phyloP scores from a whole-genome alignment of 2,113 vertebrate species.

The Microcebus jonahi region DNA sequence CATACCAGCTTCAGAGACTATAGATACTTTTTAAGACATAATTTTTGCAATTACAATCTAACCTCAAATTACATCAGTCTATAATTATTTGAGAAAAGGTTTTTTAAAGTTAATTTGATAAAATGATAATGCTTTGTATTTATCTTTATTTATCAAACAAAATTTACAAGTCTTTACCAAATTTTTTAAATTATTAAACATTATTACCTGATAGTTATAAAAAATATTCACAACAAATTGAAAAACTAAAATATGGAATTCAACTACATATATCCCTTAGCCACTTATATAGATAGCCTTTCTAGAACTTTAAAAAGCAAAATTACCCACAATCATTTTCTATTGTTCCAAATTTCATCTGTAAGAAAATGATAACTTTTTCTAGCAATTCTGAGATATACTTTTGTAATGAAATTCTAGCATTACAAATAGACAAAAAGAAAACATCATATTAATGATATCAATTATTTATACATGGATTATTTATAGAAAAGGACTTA shows the following conservation, averaged over 20 bases:
- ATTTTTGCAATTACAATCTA: constrained; percentile 29
- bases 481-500: background rate
- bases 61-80: constrained; percentile 28
- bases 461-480: background rate
- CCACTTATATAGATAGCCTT: background rate
- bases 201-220: background rate
- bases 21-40: background rate
- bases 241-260: constrained; percentile 44
- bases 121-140: constrained; percentile 10
- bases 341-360: constrained; percentile 45
- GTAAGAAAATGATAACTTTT: constrained; percentile 21
- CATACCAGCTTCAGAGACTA: background rate
- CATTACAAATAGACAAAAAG: background rate
- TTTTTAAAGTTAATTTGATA: constrained; percentile 7
- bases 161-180: background rate
- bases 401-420: constrained; percentile 12
- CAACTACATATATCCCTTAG: background rate
- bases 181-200: constrained; percentile 43
- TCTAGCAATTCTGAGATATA: constrained; percentile 18
- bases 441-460: background rate
- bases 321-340: constrained; percentile 26
- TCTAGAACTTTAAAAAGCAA: constrained; percentile 55
- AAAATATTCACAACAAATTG: constrained; percentile 37
- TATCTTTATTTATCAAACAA: constrained; percentile 41
- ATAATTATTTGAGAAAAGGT: background rate